Percentiles rank a stretch among this genome's conserved stretches.
Evolutionary conservation across 2,113 vertebrate species (phyloP).

Genomic region (Meles meles): DNA sequence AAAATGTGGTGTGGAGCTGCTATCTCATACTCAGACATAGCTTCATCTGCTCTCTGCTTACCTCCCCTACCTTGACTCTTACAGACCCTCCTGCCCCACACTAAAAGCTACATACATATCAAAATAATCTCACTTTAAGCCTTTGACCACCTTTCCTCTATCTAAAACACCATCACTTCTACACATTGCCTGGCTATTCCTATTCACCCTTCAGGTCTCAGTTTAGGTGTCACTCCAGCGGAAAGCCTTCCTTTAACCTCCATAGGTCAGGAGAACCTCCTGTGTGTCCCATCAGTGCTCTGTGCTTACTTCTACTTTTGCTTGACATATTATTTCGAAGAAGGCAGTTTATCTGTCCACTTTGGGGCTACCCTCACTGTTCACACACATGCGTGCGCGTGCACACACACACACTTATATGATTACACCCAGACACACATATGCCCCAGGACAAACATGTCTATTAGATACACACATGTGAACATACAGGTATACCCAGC

Average conservation of each 20-base stretch:
- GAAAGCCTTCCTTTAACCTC: background rate
- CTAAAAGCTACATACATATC: background rate
- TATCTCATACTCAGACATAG: background rate
- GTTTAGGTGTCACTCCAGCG: background rate
- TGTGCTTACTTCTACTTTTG: background rate
- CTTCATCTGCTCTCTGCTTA: background rate
- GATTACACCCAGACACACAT: background rate
- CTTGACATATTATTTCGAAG: background rate
- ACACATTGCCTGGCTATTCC: background rate
- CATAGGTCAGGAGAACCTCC: background rate
- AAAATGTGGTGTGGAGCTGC: background rate
- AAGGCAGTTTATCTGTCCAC: background rate
- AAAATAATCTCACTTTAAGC: background rate
- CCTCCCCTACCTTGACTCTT: background rate
- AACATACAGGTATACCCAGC: background rate
- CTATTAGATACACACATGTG: background rate
- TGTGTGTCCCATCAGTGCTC: rapidly evolving
- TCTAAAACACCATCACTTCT: background rate
- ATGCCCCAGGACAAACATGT: background rate
- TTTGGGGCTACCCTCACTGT: background rate
- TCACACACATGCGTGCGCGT: too few relatives aligned
- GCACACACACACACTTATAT: background rate
- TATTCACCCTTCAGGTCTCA: background rate
- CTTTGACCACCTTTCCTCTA: background rate
- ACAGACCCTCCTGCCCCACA: background rate